These are phyloP conservation scores for Chelmon rostratus DNA, from an alignment of 2,797 vertebrate species.

Conservation along the genomic window DNA sequence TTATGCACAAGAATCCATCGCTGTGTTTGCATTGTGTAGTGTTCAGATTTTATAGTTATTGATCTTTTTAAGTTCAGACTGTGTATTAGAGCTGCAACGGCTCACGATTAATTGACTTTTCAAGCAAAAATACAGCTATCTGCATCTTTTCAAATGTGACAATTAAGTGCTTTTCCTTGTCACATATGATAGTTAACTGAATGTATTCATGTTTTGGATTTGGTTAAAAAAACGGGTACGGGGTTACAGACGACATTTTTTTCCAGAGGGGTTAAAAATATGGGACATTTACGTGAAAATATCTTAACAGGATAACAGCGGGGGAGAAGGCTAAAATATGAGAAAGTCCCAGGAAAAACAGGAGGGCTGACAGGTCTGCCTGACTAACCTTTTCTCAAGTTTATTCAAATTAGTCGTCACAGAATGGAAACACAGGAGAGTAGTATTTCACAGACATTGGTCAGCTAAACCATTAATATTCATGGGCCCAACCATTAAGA, in stretches of 20 bases:
- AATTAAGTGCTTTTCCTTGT: neutral
- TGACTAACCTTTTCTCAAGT: slow-evolving; percentile 7
- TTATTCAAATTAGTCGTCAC: slow-evolving; percentile 48
- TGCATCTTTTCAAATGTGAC: neutral
- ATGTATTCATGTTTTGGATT: neutral
- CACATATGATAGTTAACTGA: neutral
- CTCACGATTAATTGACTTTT: too few relatives aligned
- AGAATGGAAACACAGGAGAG: slow-evolving; percentile 62
- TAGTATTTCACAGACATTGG: slow-evolving; percentile 58
- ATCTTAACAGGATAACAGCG: too few relatives aligned
- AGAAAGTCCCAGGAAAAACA: neutral
- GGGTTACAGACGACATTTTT: too few relatives aligned
- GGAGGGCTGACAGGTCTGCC: too few relatives aligned
- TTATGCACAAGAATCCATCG: neutral
- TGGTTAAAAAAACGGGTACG: too few relatives aligned
- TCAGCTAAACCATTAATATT: slow-evolving; percentile 75
- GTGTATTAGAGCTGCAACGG: neutral
- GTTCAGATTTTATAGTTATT: neutral
- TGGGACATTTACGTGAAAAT: too few relatives aligned
- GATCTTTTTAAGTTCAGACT: neutral
- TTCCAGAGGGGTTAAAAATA: too few relatives aligned
- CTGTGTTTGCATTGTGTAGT: neutral
- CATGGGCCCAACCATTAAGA: slow-evolving; percentile 74
- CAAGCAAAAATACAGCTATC: neutral
- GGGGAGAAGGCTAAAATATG: too few relatives aligned